A percentile compares a stretch with the other conserved stretches of the same genome.
These are phyloP conservation scores for Zygogramma bicolorata DNA, from an alignment of 2,888 invertebrate species.

Conservation along the genomic window DNA sequence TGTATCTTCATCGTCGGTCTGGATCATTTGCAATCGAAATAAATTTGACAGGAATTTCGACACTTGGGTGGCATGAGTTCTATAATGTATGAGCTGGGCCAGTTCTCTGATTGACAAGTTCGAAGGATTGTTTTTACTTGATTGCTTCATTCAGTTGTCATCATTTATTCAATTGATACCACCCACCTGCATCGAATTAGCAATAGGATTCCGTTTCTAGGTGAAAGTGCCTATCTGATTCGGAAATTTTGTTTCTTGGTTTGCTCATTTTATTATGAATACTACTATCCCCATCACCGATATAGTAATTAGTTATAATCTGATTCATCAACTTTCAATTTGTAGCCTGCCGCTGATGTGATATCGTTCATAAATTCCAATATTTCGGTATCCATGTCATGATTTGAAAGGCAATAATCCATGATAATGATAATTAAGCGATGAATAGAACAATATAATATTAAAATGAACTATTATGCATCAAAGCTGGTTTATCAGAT, in stretches of 20 bases:
- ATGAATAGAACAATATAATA: too few relatives aligned
- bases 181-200: neutral
- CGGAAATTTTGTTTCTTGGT: too few relatives aligned
- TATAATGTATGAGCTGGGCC: neutral
- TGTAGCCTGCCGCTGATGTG: neutral
- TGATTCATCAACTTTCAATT: neutral
- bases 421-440: neutral
- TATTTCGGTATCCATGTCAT: neutral
- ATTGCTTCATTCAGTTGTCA: neutral
- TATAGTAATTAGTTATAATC: neutral
- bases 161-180: neutral
- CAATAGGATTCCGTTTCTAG: neutral
- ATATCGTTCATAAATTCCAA: neutral
- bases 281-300: neutral
- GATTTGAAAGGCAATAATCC: neutral
- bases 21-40: constrained; percentile 17
- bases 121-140: neutral
- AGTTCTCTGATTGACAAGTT: neutral
- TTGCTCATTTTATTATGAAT: neutral
- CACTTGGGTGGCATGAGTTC: constrained; percentile 25
- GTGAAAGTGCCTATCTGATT: too few relatives aligned
- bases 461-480: too few relatives aligned
- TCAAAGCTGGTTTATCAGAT: too few relatives aligned
- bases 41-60: constrained; percentile 19
- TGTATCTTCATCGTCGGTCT: constrained; percentile 10